Evolutionary conservation across 2,113 vertebrate species (phyloP), one percentile per base, ranked within the genome.

Genomic region (Bambusicola thoracicus): DNA sequence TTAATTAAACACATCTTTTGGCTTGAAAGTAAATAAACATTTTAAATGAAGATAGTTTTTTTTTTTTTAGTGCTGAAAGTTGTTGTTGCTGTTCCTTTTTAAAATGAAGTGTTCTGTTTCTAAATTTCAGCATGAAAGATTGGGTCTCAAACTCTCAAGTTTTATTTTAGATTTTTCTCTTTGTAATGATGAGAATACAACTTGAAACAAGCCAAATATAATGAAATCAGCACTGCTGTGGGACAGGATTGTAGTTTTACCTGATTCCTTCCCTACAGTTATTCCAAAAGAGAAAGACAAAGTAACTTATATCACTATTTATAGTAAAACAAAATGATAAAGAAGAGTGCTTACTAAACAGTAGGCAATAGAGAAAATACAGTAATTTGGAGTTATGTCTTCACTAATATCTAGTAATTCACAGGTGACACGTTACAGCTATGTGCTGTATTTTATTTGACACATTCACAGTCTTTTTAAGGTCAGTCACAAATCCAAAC

Each of bases 341-440:
- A 95, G 80, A 77, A 4, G n/a, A 90, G 66, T 0, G 8, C 40
- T 92, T 73, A 94, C 73, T 80, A 92, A 95, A 87, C 43, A 83
- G 56, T 13, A 92, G 59, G 65, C 85, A 92, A 75, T 10, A 62
- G 87, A 94, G 55, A 92, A 93, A 89, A 92, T 67, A 86, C 76
- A 78, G 76, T 95, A 90, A 94, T 92, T 91, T 76, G 79, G 76
- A 97, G 76, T 94, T 96, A 94, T 84, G 62, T 81, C 85, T 90
- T 91, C 82, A 84, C 92, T 94, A 97, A 92, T 89, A 85, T 40
- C 40, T 81, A 58, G 86, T 95, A 95, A 93, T 83, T 92, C 95
- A 96, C 76, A 90, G 95, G 86, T 97, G 87, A 76, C 89, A 86
- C 43, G 78, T 89, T 89, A 83, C 75, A 89, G 87, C 36, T 70